phyloP scores from a whole-genome alignment of 2,888 invertebrate genomes.

The Brachyptera putata region DNA sequence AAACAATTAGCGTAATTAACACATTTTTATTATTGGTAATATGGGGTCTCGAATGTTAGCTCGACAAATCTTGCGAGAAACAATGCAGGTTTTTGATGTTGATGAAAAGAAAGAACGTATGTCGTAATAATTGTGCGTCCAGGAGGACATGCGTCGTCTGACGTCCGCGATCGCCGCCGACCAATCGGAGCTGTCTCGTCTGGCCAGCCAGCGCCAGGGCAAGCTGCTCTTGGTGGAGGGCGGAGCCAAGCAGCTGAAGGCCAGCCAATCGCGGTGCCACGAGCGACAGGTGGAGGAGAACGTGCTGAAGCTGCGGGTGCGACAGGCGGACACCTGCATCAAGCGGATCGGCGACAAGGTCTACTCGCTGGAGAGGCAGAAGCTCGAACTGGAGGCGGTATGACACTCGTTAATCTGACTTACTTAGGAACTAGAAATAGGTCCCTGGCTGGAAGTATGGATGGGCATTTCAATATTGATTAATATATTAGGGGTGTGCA shows the following conservation, averaged over 20 bases:
- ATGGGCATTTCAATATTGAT: no score
- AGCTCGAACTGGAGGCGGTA: conserved; percentile 64
- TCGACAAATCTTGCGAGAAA: no score
- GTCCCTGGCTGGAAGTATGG: no score
- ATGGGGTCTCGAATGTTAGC: no score
- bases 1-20: no score
- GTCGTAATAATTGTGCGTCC: neutral
- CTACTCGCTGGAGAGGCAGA: conserved; percentile 62
- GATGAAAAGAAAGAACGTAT: no score
- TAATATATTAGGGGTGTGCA: no score
- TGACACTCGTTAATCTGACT: no score
- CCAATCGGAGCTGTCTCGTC: conserved; percentile 17
- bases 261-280: conserved; percentile 48
- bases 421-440: no score
- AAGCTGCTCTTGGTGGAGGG: conserved; percentile 54
- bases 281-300: conserved; percentile 44
- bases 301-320: conserved; percentile 57
- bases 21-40: no score
- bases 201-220: conserved; percentile 52
- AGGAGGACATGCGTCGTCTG: conserved; percentile 29
- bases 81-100: no score
- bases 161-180: conserved; percentile 17
- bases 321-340: conserved; percentile 61
- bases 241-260: conserved; percentile 52
- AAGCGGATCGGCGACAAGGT: conserved; percentile 59